phyloP scores from a whole-genome alignment of 1,140 invertebrate species.

The Orius laevigatus region DNA sequence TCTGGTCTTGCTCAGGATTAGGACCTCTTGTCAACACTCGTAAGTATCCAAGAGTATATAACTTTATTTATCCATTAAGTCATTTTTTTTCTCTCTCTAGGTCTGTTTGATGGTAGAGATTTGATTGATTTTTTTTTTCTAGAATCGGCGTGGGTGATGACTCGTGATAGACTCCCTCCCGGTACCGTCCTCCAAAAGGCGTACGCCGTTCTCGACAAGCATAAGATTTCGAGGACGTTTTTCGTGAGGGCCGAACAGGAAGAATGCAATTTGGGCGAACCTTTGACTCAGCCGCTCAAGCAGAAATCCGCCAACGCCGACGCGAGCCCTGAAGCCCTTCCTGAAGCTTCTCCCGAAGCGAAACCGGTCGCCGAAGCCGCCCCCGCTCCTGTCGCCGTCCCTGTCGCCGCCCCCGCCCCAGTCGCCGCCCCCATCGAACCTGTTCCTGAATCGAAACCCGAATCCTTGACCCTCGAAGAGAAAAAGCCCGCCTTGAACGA shows the following conservation, averaged over 20 bases:
- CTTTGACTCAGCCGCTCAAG: slow-evolving; percentile 17
- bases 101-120: too few relatives aligned
- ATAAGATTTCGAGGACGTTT: slow-evolving; percentile 53
- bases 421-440: background rate
- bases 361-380: background rate
- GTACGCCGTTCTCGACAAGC: slow-evolving; percentile 51
- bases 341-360: slow-evolving; percentile 1
- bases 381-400: background rate
- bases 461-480: too few relatives aligned
- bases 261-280: slow-evolving; percentile 39
- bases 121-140: too few relatives aligned
- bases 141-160: slow-evolving; percentile 50
- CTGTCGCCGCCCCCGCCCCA: background rate
- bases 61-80: too few relatives aligned
- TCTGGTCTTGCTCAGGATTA: slow-evolving; percentile 55
- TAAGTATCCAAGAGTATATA: slow-evolving; percentile 28
- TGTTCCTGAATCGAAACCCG: too few relatives aligned
- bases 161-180: slow-evolving; percentile 42
- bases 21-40: slow-evolving; percentile 47
- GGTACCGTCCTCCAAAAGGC: slow-evolving; percentile 44
- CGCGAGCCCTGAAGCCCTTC: background rate
- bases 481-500: background rate
- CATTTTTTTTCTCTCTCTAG: too few relatives aligned
- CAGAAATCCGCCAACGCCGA: background rate
- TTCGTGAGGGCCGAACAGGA: slow-evolving; percentile 59